Percentiles rank a stretch among this genome's conserved stretches.
Evolutionary conservation across 2,113 vertebrate genomes (phyloP).

Genomic region (Myotis yumanensis): DNA sequence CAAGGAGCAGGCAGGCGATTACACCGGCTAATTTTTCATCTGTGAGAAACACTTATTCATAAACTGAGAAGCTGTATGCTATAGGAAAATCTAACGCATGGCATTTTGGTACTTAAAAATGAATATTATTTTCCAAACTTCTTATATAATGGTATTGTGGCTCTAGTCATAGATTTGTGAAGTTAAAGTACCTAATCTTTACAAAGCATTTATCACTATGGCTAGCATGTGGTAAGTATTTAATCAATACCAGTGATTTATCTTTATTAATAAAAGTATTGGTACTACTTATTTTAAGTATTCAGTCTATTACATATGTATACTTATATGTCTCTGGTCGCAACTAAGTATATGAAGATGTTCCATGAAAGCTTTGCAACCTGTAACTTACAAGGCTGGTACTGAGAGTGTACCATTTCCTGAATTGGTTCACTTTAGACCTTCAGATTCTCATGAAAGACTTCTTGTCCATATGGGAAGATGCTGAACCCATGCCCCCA

Average conservation of each 20-base stretch:
- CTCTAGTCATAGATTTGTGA: background rate
- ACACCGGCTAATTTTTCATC: background rate
- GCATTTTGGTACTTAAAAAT: background rate
- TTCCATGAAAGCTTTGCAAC: background rate
- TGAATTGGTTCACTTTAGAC: background rate
- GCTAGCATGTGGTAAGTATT: background rate
- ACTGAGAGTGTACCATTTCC: background rate
- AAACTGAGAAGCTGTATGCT: background rate
- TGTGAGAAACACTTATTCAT: background rate
- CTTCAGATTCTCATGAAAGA: background rate
- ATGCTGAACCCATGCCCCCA: no score
- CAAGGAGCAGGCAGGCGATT: background rate
- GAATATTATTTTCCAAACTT: background rate
- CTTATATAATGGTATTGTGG: background rate
- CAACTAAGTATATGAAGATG: background rate
- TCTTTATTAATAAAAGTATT: background rate
- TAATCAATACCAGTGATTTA: background rate
- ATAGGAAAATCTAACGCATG: background rate
- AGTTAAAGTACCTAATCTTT: background rate
- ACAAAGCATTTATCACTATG: background rate
- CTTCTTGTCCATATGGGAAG: background rate
- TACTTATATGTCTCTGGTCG: background rate
- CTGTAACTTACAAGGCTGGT: background rate
- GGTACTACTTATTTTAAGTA: background rate
- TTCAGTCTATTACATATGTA: background rate